Evolutionary conservation across 1,140 invertebrate species (phyloP).

Genomic region (Drosophila chauvacae): DNA sequence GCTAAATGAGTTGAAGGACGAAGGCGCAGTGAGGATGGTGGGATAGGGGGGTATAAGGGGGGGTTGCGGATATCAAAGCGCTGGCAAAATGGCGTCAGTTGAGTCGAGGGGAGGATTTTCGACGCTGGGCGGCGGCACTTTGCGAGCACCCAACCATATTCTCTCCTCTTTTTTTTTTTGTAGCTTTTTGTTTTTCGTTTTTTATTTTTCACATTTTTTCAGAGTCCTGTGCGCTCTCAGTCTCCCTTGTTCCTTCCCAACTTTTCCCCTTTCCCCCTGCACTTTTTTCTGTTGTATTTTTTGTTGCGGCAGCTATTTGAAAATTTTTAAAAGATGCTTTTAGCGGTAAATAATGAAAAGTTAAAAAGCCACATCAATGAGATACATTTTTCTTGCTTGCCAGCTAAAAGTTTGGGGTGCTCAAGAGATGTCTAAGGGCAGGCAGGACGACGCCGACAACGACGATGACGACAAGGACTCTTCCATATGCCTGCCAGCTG

Average conservation of each 20-base stretch:
- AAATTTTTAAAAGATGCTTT: slow-evolving; percentile 85
- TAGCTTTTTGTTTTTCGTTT: slow-evolving; percentile 4
- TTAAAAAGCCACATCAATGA: slow-evolving; percentile 85
- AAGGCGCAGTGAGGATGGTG: slow-evolving; percentile 7
- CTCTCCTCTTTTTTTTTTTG: slow-evolving; percentile 9
- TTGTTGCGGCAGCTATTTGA: slow-evolving; percentile 66
- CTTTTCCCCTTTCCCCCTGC: slow-evolving; percentile 29
- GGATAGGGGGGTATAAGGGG: background rate
- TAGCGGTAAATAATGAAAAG: slow-evolving; percentile 85
- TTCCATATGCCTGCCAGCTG: slow-evolving; percentile 26
- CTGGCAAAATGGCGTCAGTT: slow-evolving; percentile 71
- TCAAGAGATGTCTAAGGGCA: slow-evolving; percentile 7
- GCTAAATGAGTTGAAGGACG: slow-evolving; percentile 80
- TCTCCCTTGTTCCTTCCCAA: slow-evolving; percentile 16
- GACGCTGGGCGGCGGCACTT: slow-evolving; percentile 40
- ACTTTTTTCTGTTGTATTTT: slow-evolving; percentile 35
- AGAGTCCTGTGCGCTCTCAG: background rate
- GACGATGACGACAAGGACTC: background rate
- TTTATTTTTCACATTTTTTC: slow-evolving; percentile 23
- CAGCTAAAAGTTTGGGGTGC: slow-evolving; percentile 13
- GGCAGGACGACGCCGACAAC: background rate
- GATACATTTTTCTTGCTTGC: slow-evolving; percentile 73
- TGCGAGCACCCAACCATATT: slow-evolving; percentile 66
- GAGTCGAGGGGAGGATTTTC: slow-evolving; percentile 7
- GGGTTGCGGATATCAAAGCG: slow-evolving; percentile 68